Evolutionary conservation across 2,797 vertebrate genomes (phyloP), one percentile per base, ranked within the genome.

Genomic region (Onychomys arenicola): DNA sequence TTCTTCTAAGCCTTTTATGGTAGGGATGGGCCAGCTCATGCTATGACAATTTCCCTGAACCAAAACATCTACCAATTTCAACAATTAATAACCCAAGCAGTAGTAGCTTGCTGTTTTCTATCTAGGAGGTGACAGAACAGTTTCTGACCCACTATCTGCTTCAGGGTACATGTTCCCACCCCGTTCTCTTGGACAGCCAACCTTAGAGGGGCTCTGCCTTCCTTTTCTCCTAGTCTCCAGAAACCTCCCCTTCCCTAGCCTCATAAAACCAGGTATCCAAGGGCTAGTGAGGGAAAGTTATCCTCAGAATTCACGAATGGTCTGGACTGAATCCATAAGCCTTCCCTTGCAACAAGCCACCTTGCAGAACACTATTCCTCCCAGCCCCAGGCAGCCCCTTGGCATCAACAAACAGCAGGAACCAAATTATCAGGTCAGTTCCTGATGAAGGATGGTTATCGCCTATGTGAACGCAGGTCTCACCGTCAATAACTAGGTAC

Each of bases 381-480:
- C 63, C 13, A 25, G 0, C 23, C 78, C 73, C 14, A 89, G 71
- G 77, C 32, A 91, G 75, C 55, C 69, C 91, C 85, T 34, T 63
- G 86, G 84, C 76, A 93, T 40, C 88, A 89, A 32, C 9, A 90
- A 89, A 32, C 9, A 90, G 81, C 82, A 96, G 69, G 73, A 97
- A 89, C 90, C 81, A 93, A 94, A 98, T 0, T 90, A 88, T 86
- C 96, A 97, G 65, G 65, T 49, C 71, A 81, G 43, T 91, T 92
- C 76, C 77, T 88, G 90, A 49, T 95, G 93, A 98, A 73, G 80
- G 77, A 94, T 88, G 76, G 91, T 94, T 93, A 96, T 19, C 91
- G 93, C 71, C 89, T 46, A 43, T 14, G 10, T 3, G 23, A 85
- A 95, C 2, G 1, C 87, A 92, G 91, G 82, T 29, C 67, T 49